phyloP scores from a whole-genome alignment of 2,797 vertebrate species.

The Coendou prehensilis region DNA sequence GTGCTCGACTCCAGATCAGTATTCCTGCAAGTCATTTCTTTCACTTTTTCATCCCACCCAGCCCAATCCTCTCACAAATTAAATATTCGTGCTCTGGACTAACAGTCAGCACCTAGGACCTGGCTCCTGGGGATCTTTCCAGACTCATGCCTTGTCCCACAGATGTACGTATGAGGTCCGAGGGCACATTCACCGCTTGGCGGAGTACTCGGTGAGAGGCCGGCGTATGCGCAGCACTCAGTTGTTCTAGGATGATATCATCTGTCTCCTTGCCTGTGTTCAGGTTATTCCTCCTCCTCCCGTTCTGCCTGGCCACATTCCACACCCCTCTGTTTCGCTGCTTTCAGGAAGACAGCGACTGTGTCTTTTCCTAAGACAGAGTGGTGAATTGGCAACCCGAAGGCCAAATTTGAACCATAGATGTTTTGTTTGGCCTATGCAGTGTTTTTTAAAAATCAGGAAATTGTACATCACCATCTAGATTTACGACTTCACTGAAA shows the following conservation, averaged over 20 bases:
- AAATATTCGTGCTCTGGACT: not conserved
- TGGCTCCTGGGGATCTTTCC: not conserved
- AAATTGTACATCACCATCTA: conserved; percentile 75
- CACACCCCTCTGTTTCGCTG: not conserved
- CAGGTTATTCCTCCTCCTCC: not conserved
- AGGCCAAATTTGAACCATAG: conserved; percentile 56
- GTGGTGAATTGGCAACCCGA: conserved; percentile 46
- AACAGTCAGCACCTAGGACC: not conserved
- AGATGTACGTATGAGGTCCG: not conserved
- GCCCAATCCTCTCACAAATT: too few species aligned
- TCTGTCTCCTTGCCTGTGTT: not conserved
- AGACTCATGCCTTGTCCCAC: not conserved
- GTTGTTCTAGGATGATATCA: not conserved
- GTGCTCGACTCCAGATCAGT: not conserved
- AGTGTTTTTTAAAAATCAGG: conserved; percentile 67
- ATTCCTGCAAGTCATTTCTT: not conserved
- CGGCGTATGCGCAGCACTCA: not conserved
- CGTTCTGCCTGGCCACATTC: too few species aligned
- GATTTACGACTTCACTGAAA: conserved; percentile 63
- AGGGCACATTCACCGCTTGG: fast-evolving
- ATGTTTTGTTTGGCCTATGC: conserved; percentile 64
- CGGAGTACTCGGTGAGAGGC: not conserved
- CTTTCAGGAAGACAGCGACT: conserved; percentile 15
- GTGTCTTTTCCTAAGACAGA: conserved; percentile 41
- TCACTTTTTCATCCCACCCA: not conserved